Conservation (phyloP, 2,797 vertebrate genomes). For the Eidolon dupreanum region DNA sequence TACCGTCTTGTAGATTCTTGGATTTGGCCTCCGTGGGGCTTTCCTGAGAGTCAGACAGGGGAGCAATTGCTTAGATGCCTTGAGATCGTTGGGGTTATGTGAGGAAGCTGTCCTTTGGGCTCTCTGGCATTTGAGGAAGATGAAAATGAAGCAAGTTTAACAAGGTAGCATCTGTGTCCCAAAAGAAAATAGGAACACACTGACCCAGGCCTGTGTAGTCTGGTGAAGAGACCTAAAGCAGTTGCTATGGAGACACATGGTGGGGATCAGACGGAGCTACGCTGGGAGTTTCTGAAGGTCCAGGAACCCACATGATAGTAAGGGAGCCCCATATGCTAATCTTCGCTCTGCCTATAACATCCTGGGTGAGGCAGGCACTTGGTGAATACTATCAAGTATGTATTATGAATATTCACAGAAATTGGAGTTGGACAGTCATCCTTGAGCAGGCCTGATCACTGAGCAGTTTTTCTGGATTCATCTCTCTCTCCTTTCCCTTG, state of each 20-base stretch:
- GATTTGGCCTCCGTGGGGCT: background rate
- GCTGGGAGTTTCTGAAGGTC: background rate
- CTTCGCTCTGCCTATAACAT: background rate
- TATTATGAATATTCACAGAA: background rate
- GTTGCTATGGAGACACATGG: accelerated
- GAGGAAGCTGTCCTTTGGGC: background rate
- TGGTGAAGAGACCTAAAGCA: background rate
- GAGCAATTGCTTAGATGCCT: background rate
- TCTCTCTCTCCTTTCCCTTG: background rate
- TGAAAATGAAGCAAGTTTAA: background rate
- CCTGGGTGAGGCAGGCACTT: background rate
- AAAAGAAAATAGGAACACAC: background rate
- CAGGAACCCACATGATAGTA: background rate
- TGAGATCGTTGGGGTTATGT: background rate
- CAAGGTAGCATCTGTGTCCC: background rate
- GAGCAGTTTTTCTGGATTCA: background rate
- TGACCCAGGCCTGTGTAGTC: background rate
- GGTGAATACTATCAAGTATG: background rate
- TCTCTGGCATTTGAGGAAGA: background rate
- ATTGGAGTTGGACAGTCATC: background rate
- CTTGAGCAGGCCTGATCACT: background rate
- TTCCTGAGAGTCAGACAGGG: background rate
- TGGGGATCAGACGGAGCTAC: accelerated
- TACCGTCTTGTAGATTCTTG: background rate
- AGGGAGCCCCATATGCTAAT: background rate